Conservation (phyloP, 2,797 vertebrate genomes). For the Alectoris magna region DNA sequence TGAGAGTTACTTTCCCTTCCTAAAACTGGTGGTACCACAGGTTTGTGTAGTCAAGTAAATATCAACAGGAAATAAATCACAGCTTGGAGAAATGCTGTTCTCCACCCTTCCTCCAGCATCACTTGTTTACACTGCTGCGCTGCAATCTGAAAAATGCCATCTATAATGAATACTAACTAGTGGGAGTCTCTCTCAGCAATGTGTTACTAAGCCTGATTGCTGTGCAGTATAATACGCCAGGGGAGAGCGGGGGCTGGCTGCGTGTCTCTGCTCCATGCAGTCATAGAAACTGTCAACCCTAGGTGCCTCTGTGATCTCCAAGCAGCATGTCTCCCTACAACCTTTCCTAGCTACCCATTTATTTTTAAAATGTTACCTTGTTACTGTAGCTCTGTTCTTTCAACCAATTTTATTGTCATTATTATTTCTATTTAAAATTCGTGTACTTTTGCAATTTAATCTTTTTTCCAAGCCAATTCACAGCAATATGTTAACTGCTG, state of each 20-base stretch:
- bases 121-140: conserved; percentile 29
- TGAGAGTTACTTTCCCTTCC: not conserved
- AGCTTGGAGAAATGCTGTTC: not conserved
- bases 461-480: not conserved
- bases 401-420: conserved; percentile 31
- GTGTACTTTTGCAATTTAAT: conserved; percentile 57
- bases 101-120: not conserved
- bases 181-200: conserved; percentile 42
- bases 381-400: not conserved
- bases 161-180: conserved; percentile 60
- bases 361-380: conserved; percentile 10
- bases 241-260: conserved; percentile 12
- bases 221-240: conserved; percentile 7
- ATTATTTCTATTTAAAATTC: conserved; percentile 59
- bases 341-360: conserved; percentile 44
- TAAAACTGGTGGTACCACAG: not conserved
- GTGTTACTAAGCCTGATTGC: conserved; percentile 43
- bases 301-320: conserved; percentile 52
- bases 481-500: conserved; percentile 36
- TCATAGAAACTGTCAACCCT: conserved; percentile 64
- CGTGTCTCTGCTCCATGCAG: conserved; percentile 30
- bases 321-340: conserved; percentile 40
- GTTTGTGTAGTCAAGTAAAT: not conserved
- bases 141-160: conserved; percentile 43
- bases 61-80: conserved; percentile 38